Evolutionary conservation across 2,113 vertebrate species (phyloP), one percentile per base, ranked within the genome.

Genomic region (Callaeas wilsoni): DNA sequence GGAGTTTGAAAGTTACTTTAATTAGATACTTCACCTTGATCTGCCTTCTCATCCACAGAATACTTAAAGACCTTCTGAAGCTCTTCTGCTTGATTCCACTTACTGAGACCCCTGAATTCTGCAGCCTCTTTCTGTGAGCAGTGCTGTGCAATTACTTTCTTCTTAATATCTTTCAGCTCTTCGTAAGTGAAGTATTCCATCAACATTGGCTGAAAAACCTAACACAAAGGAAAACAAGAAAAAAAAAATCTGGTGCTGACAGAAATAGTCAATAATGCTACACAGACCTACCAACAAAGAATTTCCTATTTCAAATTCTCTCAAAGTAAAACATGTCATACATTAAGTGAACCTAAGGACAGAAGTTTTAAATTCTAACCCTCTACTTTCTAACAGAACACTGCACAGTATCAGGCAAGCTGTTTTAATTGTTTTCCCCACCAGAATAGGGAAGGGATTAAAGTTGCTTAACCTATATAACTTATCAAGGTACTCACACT

Each of bases 191-290:
- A 99, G 97, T 99, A 99, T 97, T 99, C 98, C 99, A 99, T 99
- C 96, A 99, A 98, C 99, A 99, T 99, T 55, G 99, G 99, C 98
- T 99, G 99, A 92, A 99, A 99, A 94, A 99, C 99, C 99, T 99
- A 97, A 89, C 62, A 65, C 29, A 85, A 65, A 89, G 20, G 57
- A 56, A 69, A 69, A 63, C 10, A 6, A 16, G 5, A 2, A 18
- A 35, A 74, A 94, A 16, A 20, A 47, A 35, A 23, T 7, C n/a
- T 42, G 29, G 6, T 53, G 46, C 64, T 64, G 50, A 69, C 9
- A 16, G 42, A 62, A 50, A 47, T 4, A 81, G 47, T 30, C 0
- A 0, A 29, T 37, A 87, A 55, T 6, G 12, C 26, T 76, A 69
- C 37, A 85, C 10, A 59, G 42, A 86, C 33, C 17, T 63, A 68